Evolutionary conservation across 2,797 vertebrate species (phyloP), one percentile per base, ranked within the genome.

Genomic region (Fundulus diaphanus): DNA sequence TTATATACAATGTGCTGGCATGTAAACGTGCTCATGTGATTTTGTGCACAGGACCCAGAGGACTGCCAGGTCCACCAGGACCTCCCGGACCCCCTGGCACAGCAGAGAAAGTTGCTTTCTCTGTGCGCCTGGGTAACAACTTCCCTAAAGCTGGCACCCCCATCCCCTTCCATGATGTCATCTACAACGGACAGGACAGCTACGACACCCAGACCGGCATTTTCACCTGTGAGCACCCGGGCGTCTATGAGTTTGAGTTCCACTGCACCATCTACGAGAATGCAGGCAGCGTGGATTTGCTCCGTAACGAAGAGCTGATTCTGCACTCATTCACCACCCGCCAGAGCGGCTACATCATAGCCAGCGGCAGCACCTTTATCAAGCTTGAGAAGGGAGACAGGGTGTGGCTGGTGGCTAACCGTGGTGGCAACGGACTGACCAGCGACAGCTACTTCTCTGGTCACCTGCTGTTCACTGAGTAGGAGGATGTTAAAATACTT

Each of bases 151-250:
- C 85, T 2, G 29, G 42, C 2, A 0, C 0, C 22, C 82, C 90
- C 24, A 82, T 94, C 1, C 0, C 4, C 31, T 95, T 95, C 84
- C 11, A 1, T 0, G 48, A 91, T 0, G 68, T 86, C 24, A 74
- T 94, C 68, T 94, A 92, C 85, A 93, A 95, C 1, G 76, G 61
- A 6, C 91, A 92, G 78, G 61, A 78, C 16, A 78, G 75, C 75
- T 94, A 90, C 12, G 1, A 92, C 74, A 24, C 3, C 5, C 1
- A 9, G 0, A 89, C 76, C 0, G 94, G 94, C 1, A 0, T 31
- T 18, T 94, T 95, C 33, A 91, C 67, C 13, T 94, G 92, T 42
- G 2, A 9, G 2, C 0, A 68, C 0, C 35, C 90, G 0, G 93
- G 94, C 0, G 52, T 54, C 52, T 54, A 54, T 54, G 52, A 54